Evolutionary conservation across 2,888 invertebrate species (phyloP), one percentile per base, ranked within the genome.

Genomic region (Sphinx pinastri): DNA sequence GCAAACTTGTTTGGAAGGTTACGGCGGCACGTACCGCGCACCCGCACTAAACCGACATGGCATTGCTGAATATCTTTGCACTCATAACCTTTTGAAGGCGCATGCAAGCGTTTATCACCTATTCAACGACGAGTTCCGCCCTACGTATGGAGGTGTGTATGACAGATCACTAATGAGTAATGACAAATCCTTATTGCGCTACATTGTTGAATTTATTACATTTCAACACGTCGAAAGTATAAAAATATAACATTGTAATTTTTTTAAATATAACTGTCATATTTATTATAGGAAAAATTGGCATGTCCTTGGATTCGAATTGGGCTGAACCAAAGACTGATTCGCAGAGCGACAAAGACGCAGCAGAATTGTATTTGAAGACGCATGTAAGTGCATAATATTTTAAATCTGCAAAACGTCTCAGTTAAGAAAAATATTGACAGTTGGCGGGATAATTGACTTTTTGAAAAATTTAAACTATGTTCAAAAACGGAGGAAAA

Each of bases 91-190:
- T 68, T 86, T 98, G 19, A 95, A 96, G 81, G 96, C 97, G 0
- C 97, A 98, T 80, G 96, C 96, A 0, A 95, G 94, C 80, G 96
- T 94, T n/a, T 96, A 96, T 75, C 95, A 95, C 78, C 91, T 96
- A 80, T 96, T 95, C 77, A 92, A 96, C 52, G 84, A 93, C 11
- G 89, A 95, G 70, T 97, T 95, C 81, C 94, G 95, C 69, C 82
- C 90, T 19, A 78, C 84, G 13, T 94, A 95, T 75, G 92, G 94
- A 78, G 96, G 96, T 91, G 84, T 86, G 74, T 73, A 51, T 58
- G 11, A 19, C 31, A 38, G 38, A 38, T 5, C 38, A 38, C 38
- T 38, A 38, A 38, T n/a, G n/a, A 38, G 0, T 38, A 38, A 38
- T n/a, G n/a, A 38, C 38, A 0, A 60, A 38, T n/a, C n/a, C 45